These are phyloP conservation scores for Beaufortia kweichowensis DNA, from an alignment of 2,113 vertebrate genomes.

Conservation along the genomic window DNA sequence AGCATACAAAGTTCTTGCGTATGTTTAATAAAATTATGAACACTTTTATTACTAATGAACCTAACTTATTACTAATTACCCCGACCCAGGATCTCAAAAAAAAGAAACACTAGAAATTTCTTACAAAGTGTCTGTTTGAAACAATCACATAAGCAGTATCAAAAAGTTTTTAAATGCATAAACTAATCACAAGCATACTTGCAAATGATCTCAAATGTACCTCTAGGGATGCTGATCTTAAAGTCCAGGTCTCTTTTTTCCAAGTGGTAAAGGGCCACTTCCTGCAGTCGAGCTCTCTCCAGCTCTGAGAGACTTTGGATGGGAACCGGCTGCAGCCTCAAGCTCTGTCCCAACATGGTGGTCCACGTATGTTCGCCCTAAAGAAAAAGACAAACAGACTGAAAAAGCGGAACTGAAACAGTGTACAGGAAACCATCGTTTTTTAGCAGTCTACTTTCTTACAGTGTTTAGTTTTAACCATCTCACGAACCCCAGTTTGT, in stretches of 20 bases:
- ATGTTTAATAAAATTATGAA: too few relatives aligned
- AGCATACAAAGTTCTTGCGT: not conserved
- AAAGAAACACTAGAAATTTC: too few relatives aligned
- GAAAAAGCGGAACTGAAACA: not conserved
- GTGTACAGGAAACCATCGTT: not conserved
- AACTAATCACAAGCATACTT: not conserved
- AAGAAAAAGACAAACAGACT: not conserved
- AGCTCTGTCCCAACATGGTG: slow-evolving; percentile 78
- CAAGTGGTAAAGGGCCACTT: slow-evolving; percentile 76
- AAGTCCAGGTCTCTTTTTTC: slow-evolving; percentile 72
- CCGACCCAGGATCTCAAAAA: too few relatives aligned
- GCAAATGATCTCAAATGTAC: slow-evolving; percentile 49
- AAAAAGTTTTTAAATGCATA: too few relatives aligned
- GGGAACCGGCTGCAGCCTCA: slow-evolving; percentile 71
- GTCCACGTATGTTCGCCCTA: slow-evolving; percentile 75
- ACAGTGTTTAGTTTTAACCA: not conserved
- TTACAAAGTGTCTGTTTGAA: too few relatives aligned
- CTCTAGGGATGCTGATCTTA: slow-evolving; percentile 77
- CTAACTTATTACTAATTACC: too few relatives aligned
- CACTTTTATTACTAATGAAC: too few relatives aligned
- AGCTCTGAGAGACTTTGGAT: slow-evolving; percentile 80
- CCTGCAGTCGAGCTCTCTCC: slow-evolving; percentile 75
- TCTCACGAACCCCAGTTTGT: slow-evolving; percentile 6
- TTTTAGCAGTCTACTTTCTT: not conserved
- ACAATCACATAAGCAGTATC: too few relatives aligned